Evolutionary conservation across 2,797 vertebrate genomes (phyloP).

Genomic region (Ctenosaura bakeri): DNA sequence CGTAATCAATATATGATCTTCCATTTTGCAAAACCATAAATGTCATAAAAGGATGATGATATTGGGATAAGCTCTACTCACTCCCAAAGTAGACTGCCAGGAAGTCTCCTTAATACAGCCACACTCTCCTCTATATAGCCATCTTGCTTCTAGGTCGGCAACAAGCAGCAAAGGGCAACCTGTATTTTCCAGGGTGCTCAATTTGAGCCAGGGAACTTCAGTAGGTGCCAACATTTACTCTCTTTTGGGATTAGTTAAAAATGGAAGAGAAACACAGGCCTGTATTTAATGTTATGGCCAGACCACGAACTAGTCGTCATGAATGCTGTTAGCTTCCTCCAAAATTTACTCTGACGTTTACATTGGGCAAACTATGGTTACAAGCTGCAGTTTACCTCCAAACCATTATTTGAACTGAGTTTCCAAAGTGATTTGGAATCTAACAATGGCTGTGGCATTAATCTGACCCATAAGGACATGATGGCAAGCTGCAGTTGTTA

Average conservation of each 20-base stretch:
- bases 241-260: conserved; percentile 3
- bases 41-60: not conserved
- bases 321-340: not conserved
- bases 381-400: not conserved
- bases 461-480: not conserved
- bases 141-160: not conserved
- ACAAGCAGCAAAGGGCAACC: not conserved
- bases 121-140: too few species aligned
- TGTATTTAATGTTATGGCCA: not conserved
- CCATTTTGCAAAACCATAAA: not conserved
- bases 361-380: not conserved
- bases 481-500: not conserved
- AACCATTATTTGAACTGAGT: not conserved
- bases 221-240: not conserved
- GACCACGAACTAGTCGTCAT: not conserved
- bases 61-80: not conserved
- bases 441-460: not conserved
- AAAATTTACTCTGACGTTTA: not conserved
- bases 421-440: not conserved
- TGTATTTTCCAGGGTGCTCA: not conserved
- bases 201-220: not conserved
- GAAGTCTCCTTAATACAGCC: not conserved
- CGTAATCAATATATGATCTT: not conserved
- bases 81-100: not conserved
- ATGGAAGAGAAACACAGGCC: not conserved